These are phyloP conservation scores for Acomys russatus DNA, from an alignment of 2,797 vertebrate genomes.

Conservation along the genomic window DNA sequence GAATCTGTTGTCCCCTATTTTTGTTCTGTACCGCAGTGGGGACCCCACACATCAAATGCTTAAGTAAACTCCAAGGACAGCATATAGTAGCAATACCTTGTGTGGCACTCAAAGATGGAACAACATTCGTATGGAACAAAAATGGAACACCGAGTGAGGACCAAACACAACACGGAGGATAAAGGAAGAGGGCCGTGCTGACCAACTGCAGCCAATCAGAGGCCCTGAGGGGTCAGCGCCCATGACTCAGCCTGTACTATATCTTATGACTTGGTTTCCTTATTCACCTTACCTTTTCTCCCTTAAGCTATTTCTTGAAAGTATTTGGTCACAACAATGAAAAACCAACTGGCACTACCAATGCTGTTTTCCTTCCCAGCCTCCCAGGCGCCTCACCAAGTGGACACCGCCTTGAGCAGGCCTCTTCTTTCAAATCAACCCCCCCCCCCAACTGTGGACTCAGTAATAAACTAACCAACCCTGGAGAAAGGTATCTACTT, in stretches of 20 bases:
- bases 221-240: background rate
- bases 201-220: background rate
- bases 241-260: background rate
- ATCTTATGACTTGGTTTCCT: background rate
- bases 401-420: background rate
- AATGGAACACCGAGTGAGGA: too few species aligned
- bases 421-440: background rate
- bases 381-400: background rate
- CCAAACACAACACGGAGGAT: background rate
- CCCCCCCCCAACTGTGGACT: background rate
- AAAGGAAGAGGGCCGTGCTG: background rate
- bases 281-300: background rate
- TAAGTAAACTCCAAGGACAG: background rate
- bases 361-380: too few species aligned
- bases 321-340: background rate
- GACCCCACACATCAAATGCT: background rate
- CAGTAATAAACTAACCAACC: background rate
- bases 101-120: background rate
- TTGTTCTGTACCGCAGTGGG: background rate
- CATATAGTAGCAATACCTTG: background rate
- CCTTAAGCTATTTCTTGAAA: background rate
- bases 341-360: background rate
- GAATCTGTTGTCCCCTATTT: background rate
- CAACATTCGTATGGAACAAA: background rate
- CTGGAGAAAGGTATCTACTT: background rate